These are phyloP conservation scores for Syrmaticus mikado DNA, from an alignment of 2,113 vertebrate genomes.

Conservation along the genomic window DNA sequence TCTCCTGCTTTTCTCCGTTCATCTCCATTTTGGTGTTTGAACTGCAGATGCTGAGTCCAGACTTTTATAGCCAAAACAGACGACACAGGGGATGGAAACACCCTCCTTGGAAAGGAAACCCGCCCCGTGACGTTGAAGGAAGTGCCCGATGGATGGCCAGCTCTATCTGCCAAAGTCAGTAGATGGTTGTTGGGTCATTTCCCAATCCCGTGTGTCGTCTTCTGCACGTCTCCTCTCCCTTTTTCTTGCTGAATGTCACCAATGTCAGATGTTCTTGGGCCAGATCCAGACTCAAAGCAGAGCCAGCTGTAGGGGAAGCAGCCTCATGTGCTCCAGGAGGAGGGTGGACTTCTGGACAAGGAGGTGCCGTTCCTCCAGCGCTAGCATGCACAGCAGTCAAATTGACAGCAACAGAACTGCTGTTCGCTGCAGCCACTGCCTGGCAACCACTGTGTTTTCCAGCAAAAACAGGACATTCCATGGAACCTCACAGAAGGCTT, in stretches of 20 bases:
- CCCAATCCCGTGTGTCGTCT: not conserved
- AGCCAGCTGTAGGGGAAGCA: not conserved
- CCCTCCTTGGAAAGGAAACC: not conserved
- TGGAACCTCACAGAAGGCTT: accelerated
- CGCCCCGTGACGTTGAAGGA: not conserved
- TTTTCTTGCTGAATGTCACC: accelerated
- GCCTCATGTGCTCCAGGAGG: accelerated
- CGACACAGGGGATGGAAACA: not conserved
- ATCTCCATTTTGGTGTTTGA: not conserved
- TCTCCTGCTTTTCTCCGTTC: not conserved
- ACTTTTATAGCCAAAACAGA: not conserved
- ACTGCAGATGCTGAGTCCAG: accelerated
- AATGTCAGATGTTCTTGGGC: not conserved
- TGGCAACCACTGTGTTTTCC: accelerated
- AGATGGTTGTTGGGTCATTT: accelerated
- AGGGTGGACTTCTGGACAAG: accelerated
- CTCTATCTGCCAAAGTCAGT: accelerated
- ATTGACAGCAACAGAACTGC: accelerated
- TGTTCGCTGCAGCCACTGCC: not conserved
- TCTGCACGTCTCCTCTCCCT: accelerated
- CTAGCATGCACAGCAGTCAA: accelerated
- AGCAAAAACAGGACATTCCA: accelerated
- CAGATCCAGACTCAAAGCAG: not conserved
- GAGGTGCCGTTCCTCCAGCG: accelerated
- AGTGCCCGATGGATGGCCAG: accelerated